These are phyloP conservation scores for Chironomus tentans DNA, from an alignment of 2,888 invertebrate genomes.

Conservation along the genomic window DNA sequence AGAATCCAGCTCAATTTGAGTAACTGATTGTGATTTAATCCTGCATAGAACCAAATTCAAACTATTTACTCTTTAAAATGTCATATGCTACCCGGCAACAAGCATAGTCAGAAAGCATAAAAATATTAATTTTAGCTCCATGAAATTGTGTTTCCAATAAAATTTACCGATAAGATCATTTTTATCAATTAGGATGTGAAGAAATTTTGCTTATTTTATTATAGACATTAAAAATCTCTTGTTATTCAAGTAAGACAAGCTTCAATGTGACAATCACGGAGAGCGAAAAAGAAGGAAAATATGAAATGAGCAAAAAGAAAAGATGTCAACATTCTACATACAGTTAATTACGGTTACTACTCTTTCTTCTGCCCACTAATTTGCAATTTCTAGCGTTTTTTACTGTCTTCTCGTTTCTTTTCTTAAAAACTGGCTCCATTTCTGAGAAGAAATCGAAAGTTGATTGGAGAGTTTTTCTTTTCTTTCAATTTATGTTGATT, in stretches of 20 bases:
- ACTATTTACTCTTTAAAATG: no score
- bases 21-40: no score
- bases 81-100: no score
- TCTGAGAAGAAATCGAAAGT: constrained; percentile 4
- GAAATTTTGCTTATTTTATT: neutral
- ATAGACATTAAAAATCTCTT: neutral
- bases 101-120: no score
- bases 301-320: neutral
- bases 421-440: neutral
- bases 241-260: neutral
- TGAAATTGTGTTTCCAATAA: no score
- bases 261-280: neutral
- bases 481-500: neutral
- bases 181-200: neutral
- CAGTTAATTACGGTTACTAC: neutral
- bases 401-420: neutral
- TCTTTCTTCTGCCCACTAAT: neutral
- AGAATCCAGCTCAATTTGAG: no score
- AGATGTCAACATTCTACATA: constrained; percentile 18
- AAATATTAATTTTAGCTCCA: no score
- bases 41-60: no score
- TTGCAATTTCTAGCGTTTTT: constrained; percentile 1
- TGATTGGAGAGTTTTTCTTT: constrained; percentile 1
- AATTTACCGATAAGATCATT: neutral
- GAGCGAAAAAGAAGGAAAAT: neutral